phyloP scores from a whole-genome alignment of 2,888 invertebrate genomes.

The Itoplectis maculator region DNA sequence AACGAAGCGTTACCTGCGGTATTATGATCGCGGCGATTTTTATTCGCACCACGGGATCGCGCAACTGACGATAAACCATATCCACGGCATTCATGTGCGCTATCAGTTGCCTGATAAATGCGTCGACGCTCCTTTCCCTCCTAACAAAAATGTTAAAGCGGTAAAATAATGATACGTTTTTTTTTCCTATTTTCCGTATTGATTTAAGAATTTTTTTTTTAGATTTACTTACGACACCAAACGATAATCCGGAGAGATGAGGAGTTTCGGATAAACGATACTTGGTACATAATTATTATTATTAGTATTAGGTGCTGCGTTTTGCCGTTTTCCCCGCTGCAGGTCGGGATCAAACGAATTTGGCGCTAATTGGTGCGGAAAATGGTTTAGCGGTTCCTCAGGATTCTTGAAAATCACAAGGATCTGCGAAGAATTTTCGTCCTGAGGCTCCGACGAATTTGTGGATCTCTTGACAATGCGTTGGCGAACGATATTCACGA shows the following conservation, averaged over 20 bases:
- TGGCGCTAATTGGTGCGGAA: background rate
- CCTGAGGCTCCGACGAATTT: background rate
- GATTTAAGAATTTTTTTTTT: background rate
- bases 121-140: background rate
- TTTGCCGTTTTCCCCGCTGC: background rate
- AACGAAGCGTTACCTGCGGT: background rate
- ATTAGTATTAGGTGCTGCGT: background rate
- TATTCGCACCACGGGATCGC: background rate
- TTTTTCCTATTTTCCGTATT: background rate
- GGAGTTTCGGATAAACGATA: background rate
- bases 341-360: background rate
- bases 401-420: background rate
- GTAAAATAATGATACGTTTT: too few species aligned
- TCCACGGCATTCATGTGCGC: background rate
- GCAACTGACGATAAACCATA: background rate
- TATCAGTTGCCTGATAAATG: background rate
- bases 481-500: too few species aligned
- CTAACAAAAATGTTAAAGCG: background rate
- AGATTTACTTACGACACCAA: background rate
- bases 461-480: background rate
- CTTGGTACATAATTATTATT: background rate
- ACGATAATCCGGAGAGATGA: background rate
- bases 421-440: background rate
- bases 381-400: background rate
- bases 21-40: background rate